Conservation (phyloP, 2,888 invertebrate genomes). For the Halocaridina rubra region DNA sequence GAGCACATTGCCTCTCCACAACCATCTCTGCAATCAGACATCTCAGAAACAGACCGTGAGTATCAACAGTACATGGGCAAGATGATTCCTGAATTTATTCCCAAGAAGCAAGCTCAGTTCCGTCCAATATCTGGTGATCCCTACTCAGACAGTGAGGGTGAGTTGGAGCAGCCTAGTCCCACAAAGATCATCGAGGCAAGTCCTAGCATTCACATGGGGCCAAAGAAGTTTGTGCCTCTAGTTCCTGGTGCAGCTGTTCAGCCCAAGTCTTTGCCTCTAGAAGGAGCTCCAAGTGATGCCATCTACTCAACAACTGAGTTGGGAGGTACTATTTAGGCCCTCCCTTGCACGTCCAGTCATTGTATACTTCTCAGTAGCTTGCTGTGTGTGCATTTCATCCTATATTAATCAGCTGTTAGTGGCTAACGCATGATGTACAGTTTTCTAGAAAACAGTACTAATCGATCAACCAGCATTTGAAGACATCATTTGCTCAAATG, state of each 20-base stretch:
- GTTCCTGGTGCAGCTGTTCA: conserved; percentile 50
- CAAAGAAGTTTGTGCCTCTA: conserved; percentile 48
- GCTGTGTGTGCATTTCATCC: background rate
- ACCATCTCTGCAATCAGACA: conserved; percentile 45
- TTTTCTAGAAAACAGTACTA: background rate
- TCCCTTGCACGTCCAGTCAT: conserved; percentile 15
- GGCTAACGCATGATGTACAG: background rate
- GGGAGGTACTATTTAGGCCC: conserved; percentile 48
- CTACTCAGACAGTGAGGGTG: conserved; percentile 56
- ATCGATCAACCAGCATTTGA: no score
- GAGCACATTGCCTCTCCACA: conserved; percentile 27
- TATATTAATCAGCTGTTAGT: conserved; percentile 14
- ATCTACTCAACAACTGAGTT: conserved; percentile 30
- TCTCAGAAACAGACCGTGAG: conserved; percentile 56
- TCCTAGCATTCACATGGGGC: conserved; percentile 37
- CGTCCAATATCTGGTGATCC: conserved; percentile 54
- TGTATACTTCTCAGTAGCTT: background rate
- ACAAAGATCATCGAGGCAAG: conserved; percentile 39
- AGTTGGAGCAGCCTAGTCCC: conserved; percentile 49
- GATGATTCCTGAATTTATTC: conserved; percentile 56
- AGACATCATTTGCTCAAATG: no score
- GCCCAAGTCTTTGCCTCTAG: conserved; percentile 32
- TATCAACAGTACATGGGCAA: conserved; percentile 56
- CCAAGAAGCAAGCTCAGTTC: conserved; percentile 59
- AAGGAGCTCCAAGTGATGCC: conserved; percentile 29